These are phyloP conservation scores for Poeciliopsis infans DNA, from an alignment of 2,797 vertebrate genomes.

Conservation along the genomic window DNA sequence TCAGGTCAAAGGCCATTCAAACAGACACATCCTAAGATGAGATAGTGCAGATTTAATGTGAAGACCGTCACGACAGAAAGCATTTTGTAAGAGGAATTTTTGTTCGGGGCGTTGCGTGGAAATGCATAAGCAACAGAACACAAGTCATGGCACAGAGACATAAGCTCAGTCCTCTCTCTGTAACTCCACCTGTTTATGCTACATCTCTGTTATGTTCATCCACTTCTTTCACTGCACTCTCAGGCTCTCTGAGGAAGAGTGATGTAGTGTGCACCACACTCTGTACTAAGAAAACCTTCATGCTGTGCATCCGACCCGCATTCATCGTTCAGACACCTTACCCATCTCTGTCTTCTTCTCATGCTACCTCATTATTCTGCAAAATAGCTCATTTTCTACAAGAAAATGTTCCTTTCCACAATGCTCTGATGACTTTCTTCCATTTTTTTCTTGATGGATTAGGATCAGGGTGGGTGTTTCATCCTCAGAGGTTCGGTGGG, in stretches of 20 bases:
- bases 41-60: conserved; percentile 70
- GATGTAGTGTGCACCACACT: conserved; percentile 31
- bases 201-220: conserved; percentile 76
- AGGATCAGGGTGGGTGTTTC: conserved; percentile 44
- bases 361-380: conserved; percentile 7
- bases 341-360: conserved; percentile 13
- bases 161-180: conserved; percentile 60
- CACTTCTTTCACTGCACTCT: conserved; percentile 36
- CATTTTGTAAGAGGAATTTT: conserved; percentile 33
- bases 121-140: conserved; percentile 63
- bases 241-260: conserved; percentile 43
- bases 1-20: conserved; percentile 59
- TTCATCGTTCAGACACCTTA: conserved; percentile 19
- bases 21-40: conserved; percentile 60
- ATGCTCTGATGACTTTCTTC: conserved; percentile 34
- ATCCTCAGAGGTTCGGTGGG: conserved; percentile 48
- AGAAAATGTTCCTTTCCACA: conserved; percentile 9
- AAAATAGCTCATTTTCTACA: conserved; percentile 20
- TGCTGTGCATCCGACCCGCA: conserved; percentile 17
- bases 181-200: conserved; percentile 80
- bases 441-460: conserved; percentile 51
- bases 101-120: conserved; percentile 51
- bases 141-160: conserved; percentile 64
- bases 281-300: conserved; percentile 38
- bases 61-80: conserved; percentile 51